A percentile compares a stretch with the other conserved stretches of the same genome.
phyloP scores from a whole-genome alignment of 1,140 invertebrate species.

The Wiebesia pumilae region DNA sequence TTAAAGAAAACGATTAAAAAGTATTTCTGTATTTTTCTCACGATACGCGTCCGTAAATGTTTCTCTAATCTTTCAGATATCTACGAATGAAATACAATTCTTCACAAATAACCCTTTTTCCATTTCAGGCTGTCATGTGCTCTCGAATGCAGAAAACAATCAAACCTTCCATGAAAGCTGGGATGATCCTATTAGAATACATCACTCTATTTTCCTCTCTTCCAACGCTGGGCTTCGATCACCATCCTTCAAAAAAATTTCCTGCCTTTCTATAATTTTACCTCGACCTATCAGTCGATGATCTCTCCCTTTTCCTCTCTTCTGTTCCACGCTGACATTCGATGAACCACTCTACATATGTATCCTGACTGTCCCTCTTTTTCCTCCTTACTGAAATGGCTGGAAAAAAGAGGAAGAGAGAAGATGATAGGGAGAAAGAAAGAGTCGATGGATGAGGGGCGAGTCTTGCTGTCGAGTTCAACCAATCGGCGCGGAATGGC shows the following conservation, averaged over 20 bases:
- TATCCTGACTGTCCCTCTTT: not conserved
- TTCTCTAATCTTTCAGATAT: not conserved
- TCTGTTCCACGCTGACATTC: not conserved
- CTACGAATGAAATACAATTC: slow-evolving; percentile 4
- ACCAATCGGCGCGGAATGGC: slow-evolving; percentile 44
- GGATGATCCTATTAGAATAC: slow-evolving; percentile 61
- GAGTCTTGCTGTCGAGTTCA: slow-evolving; percentile 42
- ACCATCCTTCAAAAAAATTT: slow-evolving; percentile 30
- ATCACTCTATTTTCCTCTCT: slow-evolving; percentile 57
- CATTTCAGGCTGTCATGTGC: slow-evolving; percentile 14
- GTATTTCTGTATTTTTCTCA: not conserved
- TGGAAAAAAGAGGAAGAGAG: not conserved
- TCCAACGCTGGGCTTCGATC: slow-evolving; percentile 26
- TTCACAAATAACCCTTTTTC: slow-evolving; percentile 35
- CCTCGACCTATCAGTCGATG: slow-evolving; percentile 54
- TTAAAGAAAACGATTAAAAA: not conserved
- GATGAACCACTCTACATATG: not conserved
- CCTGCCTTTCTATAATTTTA: slow-evolving; percentile 44
- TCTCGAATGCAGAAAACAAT: slow-evolving; percentile 46
- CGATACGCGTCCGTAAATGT: not conserved
- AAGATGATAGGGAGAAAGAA: not conserved
- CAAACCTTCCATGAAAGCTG: slow-evolving; percentile 45
- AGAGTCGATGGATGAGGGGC: slow-evolving; percentile 9
- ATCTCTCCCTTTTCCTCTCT: slow-evolving; percentile 53
- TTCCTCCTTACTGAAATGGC: not conserved